phyloP scores from a whole-genome alignment of 2,797 vertebrate genomes.

The Gallinago stenura region DNA sequence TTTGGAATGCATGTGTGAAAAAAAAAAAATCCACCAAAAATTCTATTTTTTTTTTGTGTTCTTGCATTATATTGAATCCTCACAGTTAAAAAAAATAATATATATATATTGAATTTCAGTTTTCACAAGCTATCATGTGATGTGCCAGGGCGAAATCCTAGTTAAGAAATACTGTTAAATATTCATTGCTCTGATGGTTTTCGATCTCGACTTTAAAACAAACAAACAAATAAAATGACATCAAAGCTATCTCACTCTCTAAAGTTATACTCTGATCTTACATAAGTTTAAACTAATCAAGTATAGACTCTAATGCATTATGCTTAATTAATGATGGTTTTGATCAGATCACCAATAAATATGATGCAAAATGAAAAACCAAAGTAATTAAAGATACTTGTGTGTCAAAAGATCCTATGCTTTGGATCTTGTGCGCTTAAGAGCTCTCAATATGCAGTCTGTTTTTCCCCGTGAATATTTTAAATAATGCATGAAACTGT shows the following conservation, averaged over 20 bases:
- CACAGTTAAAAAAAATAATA: neutral
- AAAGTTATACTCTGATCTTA: neutral
- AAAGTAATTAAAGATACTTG: neutral
- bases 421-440: neutral
- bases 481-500: neutral
- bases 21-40: neutral
- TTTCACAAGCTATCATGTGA: fast-evolving
- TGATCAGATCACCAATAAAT: neutral
- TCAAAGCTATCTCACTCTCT: neutral
- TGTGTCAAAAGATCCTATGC: neutral
- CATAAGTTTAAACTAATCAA: neutral
- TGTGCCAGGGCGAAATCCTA: neutral
- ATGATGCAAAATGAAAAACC: neutral
- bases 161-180: neutral
- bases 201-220: neutral
- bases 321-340: neutral
- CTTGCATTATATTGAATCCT: neutral
- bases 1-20: neutral
- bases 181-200: neutral
- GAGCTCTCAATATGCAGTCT: neutral
- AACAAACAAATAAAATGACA: neutral
- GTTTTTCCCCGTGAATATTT: neutral
- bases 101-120: neutral
- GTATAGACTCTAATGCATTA: neutral
- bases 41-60: neutral